A percentile compares a stretch with the other conserved stretches of the same genome.
Conservation (phyloP, 2,888 invertebrate genomes). For the Himalopsyche tibetana region DNA sequence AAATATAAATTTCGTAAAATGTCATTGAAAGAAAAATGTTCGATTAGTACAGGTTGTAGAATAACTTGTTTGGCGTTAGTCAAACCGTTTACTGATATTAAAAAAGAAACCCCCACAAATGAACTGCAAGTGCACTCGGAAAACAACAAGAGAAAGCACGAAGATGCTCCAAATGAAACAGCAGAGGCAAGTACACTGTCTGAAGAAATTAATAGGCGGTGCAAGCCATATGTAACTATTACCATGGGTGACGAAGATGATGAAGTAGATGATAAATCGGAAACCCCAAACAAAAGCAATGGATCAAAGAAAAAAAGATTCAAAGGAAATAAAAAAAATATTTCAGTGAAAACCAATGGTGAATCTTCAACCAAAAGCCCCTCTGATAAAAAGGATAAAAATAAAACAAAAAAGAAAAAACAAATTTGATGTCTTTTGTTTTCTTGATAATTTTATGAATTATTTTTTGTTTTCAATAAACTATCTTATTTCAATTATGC, state of each 20-base stretch:
- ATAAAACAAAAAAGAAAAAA: constrained; percentile 51
- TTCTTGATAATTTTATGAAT: neutral
- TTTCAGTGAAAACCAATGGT: neutral
- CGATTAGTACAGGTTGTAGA: constrained; percentile 82
- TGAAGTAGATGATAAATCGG: constrained; percentile 3
- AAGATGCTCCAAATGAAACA: constrained; percentile 13
- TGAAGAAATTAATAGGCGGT: constrained; percentile 45
- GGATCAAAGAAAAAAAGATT: neutral
- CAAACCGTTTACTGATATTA: constrained; percentile 71
- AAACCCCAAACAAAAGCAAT: neutral
- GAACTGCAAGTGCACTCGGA: constrained; percentile 46
- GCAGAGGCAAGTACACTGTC: constrained; percentile 9
- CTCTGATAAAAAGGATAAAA: neutral
- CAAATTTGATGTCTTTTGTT: neutral
- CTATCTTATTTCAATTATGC: neutral
- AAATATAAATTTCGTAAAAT: constrained; percentile 69
- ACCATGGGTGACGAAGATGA: constrained; percentile 41
- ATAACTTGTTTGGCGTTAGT: constrained; percentile 84
- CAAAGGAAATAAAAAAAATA: constrained; percentile 2
- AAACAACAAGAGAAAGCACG: constrained; percentile 54
- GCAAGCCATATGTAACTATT: constrained; percentile 51
- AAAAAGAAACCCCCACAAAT: constrained; percentile 67
- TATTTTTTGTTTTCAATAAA: neutral
- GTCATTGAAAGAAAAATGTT: constrained; percentile 76
- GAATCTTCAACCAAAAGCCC: constrained; percentile 12